Evolutionary conservation across 2,888 invertebrate genomes (phyloP), one percentile per base, ranked within the genome.

Genomic region (Ashinkailepas kermadecensis): DNA sequence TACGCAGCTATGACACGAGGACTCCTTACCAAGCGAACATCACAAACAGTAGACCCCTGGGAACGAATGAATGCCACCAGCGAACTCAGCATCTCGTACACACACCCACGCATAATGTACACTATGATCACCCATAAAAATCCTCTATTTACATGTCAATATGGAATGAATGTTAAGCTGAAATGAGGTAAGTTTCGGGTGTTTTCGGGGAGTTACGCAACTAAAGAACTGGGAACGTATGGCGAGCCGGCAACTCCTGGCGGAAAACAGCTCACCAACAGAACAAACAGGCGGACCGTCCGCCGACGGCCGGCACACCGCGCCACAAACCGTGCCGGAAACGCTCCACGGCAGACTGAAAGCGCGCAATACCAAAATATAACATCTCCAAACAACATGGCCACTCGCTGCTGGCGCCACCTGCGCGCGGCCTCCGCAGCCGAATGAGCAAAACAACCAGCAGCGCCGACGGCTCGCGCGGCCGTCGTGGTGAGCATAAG

Each of bases 161-260:
- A 74, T 74, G 74, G 74, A 74, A 74, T 74, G 74, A 56, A 74
- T 74, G 74, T 74, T 74, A 74, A 74, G 74, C 74, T 74, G 74
- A 74, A 74, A 74, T 74, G 74, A 74, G 74, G 74, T 74, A 74
- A 74, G 74, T 56, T 74, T 56, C 21, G 74, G 74, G 74, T 21
- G 74, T 11, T 74, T 74, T 74, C 56, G 23, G 74, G 74, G 74
- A 56, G 74, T 74, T 56, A 56, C 74, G 21, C 21, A 74, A 74
- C 21, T 54, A 74, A 74, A 74, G 21, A n/a, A 54, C 56, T 21
- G 21, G 74, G 74, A 74, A 4, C 18, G 18, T 21, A 21, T 23
- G 21, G 54, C 74, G 2, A 21, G 54, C 21, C 56, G 11, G 6
- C 12, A 7, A 64, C 15, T 12, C 15, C 70, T 15, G 12, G 25